These are phyloP conservation scores for Helicoverpa assulta DNA, from an alignment of 2,888 invertebrate genomes.

Conservation along the genomic window DNA sequence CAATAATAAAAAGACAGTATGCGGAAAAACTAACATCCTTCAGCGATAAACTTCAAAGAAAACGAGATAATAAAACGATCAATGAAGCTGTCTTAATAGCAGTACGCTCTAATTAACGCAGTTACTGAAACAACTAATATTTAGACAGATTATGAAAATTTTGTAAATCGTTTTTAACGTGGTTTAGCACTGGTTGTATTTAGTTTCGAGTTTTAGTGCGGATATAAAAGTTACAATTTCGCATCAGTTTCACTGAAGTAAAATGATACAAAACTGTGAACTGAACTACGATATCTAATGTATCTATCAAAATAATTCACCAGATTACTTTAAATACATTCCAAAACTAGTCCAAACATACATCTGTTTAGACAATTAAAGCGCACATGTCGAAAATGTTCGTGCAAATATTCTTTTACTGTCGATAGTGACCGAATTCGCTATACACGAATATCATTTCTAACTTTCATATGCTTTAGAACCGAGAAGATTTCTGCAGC, in stretches of 20 bases:
- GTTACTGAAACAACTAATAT: slow-evolving; percentile 67
- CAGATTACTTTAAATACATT: background rate
- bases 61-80: slow-evolving; percentile 84
- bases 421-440: slow-evolving; percentile 14
- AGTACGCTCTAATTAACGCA: slow-evolving; percentile 81
- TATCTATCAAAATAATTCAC: background rate
- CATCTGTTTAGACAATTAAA: slow-evolving; percentile 51
- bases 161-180: slow-evolving; percentile 65
- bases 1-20: slow-evolving; percentile 90
- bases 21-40: slow-evolving; percentile 90
- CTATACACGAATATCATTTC: slow-evolving; percentile 13
- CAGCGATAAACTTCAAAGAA: slow-evolving; percentile 86
- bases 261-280: slow-evolving; percentile 18
- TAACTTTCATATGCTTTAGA: slow-evolving; percentile 2
- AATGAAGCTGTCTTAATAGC: slow-evolving; percentile 82
- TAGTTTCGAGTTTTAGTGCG: slow-evolving; percentile 40
- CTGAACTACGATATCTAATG: background rate
- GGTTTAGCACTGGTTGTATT: slow-evolving; percentile 46
- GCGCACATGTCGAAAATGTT: slow-evolving; percentile 40
- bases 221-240: slow-evolving; percentile 42
- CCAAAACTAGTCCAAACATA: slow-evolving; percentile 35
- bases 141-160: slow-evolving; percentile 60
- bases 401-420: slow-evolving; percentile 18
- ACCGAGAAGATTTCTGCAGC: background rate
- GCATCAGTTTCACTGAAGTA: slow-evolving; percentile 30